Base-by-base conservation (phyloP, 2,888 invertebrate genomes). In the Argynnis bischoffii region DNA sequence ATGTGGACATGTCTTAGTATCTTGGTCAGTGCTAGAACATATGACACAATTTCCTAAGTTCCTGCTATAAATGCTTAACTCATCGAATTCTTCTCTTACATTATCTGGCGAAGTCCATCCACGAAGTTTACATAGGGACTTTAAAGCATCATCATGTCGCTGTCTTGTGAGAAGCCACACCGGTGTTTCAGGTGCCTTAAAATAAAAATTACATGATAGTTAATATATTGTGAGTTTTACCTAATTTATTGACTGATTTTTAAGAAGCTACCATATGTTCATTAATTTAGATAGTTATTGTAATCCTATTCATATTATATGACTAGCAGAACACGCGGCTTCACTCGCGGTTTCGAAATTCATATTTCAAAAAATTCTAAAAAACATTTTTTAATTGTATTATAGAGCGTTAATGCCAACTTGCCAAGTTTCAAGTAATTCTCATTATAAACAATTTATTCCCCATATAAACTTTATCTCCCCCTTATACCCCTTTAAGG, bases 181-280 rank as follows among this genome's bases (percentile, higher is more conserved):
- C 35, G 94, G 94, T 0, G 94, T 93, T 79, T 94, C 94, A 11
- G 94, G 94, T 0, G 93, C 89, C 94, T 94, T 67, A 14, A 63
- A 75, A 50, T 4, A 26, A 26, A 26, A 26, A 26, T 26, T 26
- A 4, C 4, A 26, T 26, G 26, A 26, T 26, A 4, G 26, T 21
- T 21, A 18, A 6, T 16, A 13, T 14, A 13, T 41, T n/a, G 16
- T 41, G 11, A 16, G 35, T 35, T 3, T n/a, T 55, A 16, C 35
- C 35, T 6, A 8, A 16, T 46, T 15, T 57, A 56, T 54, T 15
- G 6, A n/a, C 15, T n/a, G 8, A 8, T 41, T 8, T 41, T 11
- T 11, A 41, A 8, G 8, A 11, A 2, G 11, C 2, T 41, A 2
- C 11, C 35, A 8, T 41, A 11, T 8, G 35, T 8, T 8, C 8